Percentiles rank a stretch among this genome's conserved stretches.
phyloP scores from a whole-genome alignment of 2,888 invertebrate species.

The Phyto melanocephala region DNA sequence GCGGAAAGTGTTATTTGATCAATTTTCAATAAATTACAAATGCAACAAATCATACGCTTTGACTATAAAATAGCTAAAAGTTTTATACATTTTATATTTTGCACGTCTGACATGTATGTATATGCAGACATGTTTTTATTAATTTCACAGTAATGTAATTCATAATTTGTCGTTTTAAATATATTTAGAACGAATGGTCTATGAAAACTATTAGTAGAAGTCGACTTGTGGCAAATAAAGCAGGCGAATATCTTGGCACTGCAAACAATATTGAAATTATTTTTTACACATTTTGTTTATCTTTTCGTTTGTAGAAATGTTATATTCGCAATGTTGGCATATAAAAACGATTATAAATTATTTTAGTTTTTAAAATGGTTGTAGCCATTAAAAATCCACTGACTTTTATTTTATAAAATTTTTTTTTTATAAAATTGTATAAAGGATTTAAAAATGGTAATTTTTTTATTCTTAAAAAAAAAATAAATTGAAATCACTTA shows the following conservation, averaged over 20 bases:
- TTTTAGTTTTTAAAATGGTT: too few species aligned
- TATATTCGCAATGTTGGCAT: too few species aligned
- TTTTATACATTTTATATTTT: too few species aligned
- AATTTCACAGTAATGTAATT: constrained; percentile 45
- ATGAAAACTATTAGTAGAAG: constrained; percentile 57
- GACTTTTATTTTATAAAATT: too few species aligned
- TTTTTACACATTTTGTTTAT: neutral
- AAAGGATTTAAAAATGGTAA: too few species aligned
- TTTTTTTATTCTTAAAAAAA: too few species aligned
- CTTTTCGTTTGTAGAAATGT: too few species aligned
- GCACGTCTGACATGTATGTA: neutral
- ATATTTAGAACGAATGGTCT: constrained; percentile 59
- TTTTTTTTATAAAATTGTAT: too few species aligned
- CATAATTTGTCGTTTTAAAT: constrained; percentile 38
- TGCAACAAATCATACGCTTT: neutral
- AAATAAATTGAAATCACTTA: too few species aligned
- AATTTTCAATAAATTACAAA: constrained; percentile 61
- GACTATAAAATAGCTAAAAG: neutral
- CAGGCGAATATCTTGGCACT: constrained; percentile 49
- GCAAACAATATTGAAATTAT: constrained; percentile 8
- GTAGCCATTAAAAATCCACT: too few species aligned
- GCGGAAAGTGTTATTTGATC: constrained; percentile 63
- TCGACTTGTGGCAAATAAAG: constrained; percentile 58
- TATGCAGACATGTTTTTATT: neutral
- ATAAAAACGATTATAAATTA: too few species aligned